These are phyloP conservation scores for Malurus elegans DNA, from an alignment of 2,113 vertebrate species.

Conservation along the genomic window DNA sequence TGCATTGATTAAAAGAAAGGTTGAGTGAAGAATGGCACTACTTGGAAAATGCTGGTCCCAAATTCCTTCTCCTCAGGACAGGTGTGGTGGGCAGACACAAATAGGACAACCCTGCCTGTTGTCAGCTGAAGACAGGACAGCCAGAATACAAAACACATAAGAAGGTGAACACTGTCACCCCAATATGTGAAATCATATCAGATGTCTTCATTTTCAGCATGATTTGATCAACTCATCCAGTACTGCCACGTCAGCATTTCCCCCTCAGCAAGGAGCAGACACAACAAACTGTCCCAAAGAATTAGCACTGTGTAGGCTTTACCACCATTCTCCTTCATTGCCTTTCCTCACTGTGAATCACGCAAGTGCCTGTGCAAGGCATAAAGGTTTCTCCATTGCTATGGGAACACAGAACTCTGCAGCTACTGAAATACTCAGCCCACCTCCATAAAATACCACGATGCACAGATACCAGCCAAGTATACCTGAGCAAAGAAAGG, in stretches of 20 bases:
- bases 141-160: background rate
- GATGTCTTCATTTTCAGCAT: background rate
- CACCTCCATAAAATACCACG: background rate
- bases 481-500: constrained; percentile 2
- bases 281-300: background rate
- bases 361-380: background rate
- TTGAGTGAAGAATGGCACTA: background rate
- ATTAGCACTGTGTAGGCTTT: background rate
- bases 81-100: background rate
- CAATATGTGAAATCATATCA: background rate
- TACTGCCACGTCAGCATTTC: background rate
- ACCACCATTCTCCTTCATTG: background rate
- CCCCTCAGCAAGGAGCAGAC: background rate
- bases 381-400: constrained; percentile 4
- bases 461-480: background rate
- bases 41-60: background rate
- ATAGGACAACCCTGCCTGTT: background rate
- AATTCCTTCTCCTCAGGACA: background rate
- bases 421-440: constrained; percentile 26
- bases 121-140: background rate
- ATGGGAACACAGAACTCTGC: constrained; percentile 37
- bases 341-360: background rate
- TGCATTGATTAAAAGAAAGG: background rate
- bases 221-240: background rate
- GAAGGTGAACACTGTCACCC: background rate